phyloP scores from a whole-genome alignment of 1,140 invertebrate species.

The Chlorops oryzae region DNA sequence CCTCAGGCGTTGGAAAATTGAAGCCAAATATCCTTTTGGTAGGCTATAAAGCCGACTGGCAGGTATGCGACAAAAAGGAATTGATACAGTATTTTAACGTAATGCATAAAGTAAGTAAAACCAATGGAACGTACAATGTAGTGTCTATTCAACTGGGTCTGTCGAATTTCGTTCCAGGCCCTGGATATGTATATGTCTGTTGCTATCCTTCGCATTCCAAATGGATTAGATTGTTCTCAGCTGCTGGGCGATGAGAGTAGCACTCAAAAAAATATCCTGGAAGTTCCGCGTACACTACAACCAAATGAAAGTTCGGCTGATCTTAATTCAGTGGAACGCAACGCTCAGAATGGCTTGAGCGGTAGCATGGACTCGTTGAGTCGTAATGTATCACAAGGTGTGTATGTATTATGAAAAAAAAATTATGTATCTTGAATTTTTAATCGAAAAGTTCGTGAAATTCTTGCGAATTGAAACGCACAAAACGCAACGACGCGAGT shows the following conservation, averaged over 20 bases:
- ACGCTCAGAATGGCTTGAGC: slow-evolving; percentile 29
- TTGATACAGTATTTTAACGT: slow-evolving; percentile 83
- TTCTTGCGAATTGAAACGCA: too few species aligned
- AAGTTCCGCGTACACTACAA: slow-evolving; percentile 39
- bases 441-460: too few species aligned
- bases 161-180: slow-evolving; percentile 48
- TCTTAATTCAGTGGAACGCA: slow-evolving; percentile 32
- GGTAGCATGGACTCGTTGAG: slow-evolving; percentile 45
- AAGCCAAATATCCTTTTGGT: slow-evolving; percentile 83
- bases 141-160: not conserved
- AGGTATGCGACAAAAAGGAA: slow-evolving; percentile 62
- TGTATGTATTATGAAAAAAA: too few species aligned
- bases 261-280: slow-evolving; percentile 22
- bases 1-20: slow-evolving; percentile 81
- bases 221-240: slow-evolving; percentile 71
- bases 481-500: too few species aligned
- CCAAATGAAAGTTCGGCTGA: slow-evolving; percentile 44
- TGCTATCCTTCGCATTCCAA: slow-evolving; percentile 74
- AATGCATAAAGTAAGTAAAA: slow-evolving; percentile 72
- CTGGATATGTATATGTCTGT: slow-evolving; percentile 89
- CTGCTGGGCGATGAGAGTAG: slow-evolving; percentile 49
- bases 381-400: slow-evolving; percentile 45
- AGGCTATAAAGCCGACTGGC: slow-evolving; percentile 91
- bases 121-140: not conserved
- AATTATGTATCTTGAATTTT: too few species aligned